Percentiles rank a stretch among this genome's conserved stretches.
phyloP scores from a whole-genome alignment of 1,140 invertebrate genomes.

The Palaemon carinicauda region DNA sequence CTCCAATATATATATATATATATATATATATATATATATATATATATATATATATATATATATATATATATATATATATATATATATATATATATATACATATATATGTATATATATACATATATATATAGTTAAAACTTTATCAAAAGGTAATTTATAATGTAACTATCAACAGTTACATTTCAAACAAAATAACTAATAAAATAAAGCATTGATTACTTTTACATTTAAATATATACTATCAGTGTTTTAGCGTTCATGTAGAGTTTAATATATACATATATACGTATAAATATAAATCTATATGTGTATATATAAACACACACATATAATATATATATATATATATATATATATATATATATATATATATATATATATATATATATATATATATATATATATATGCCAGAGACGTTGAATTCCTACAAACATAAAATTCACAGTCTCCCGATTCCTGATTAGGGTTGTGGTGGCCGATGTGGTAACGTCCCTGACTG shows the following conservation, averaged over 20 bases:
- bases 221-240: too few species aligned
- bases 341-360: slow-evolving; percentile 6
- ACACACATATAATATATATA: slow-evolving; percentile 9
- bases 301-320: slow-evolving; percentile 12
- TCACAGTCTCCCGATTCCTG: too few species aligned
- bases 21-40: not conserved
- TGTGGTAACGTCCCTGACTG: too few species aligned
- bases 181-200: too few species aligned
- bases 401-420: not conserved
- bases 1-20: too few species aligned
- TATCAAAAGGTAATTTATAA: too few species aligned
- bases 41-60: slow-evolving; percentile 9
- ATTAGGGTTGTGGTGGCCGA: too few species aligned
- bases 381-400: slow-evolving; percentile 24
- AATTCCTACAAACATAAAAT: too few species aligned
- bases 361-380: slow-evolving; percentile 12
- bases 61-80: slow-evolving; percentile 17
- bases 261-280: not conserved
- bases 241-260: too few species aligned
- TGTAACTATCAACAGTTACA: too few species aligned
- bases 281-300: not conserved
- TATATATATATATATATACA: slow-evolving; percentile 23
- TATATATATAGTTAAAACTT: slow-evolving; percentile 9
- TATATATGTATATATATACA: not conserved
- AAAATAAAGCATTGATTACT: too few species aligned